Percentiles rank a stretch among this genome's conserved stretches.
Evolutionary conservation across 2,888 invertebrate genomes (phyloP).

Genomic region (Trachelus tabidus): DNA sequence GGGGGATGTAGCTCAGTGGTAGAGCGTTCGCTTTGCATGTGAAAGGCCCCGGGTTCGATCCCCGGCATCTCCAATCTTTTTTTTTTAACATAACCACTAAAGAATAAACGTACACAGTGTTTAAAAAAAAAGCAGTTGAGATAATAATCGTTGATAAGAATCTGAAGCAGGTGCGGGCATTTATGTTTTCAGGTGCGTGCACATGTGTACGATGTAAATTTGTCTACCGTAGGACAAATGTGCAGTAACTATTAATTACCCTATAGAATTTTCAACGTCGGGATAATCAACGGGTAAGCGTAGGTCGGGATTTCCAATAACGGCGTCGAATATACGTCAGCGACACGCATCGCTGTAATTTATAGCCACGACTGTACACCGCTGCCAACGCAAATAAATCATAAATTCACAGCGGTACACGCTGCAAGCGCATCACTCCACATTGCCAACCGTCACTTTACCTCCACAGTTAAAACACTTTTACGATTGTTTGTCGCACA

Average conservation of each 20-base stretch:
- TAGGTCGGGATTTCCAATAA: constrained; percentile 35
- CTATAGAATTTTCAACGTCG: neutral
- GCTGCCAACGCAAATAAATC: constrained; percentile 51
- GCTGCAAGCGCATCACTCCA: neutral
- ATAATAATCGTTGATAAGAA: neutral
- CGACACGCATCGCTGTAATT: constrained; percentile 56
- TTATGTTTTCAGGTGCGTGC: neutral
- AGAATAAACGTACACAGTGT: neutral
- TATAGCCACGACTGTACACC: constrained; percentile 43
- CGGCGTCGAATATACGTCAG: constrained; percentile 59
- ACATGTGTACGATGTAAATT: neutral
- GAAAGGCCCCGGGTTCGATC: constrained; percentile 98
- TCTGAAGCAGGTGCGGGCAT: neutral
- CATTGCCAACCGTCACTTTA: neutral
- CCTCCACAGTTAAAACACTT: neutral
- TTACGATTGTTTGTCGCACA: constrained; percentile 26
- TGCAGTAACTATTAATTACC: neutral
- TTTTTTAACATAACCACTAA: neutral
- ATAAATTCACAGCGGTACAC: constrained; percentile 50
- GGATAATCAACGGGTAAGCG: neutral
- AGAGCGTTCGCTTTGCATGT: constrained; percentile 97
- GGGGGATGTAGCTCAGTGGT: constrained; percentile 93
- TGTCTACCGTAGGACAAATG: neutral
- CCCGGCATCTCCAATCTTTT: constrained; percentile 85
- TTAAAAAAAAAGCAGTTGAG: neutral